Evolutionary conservation across 2,797 vertebrate genomes (phyloP).

Genomic region (Anomalospiza imberbis): DNA sequence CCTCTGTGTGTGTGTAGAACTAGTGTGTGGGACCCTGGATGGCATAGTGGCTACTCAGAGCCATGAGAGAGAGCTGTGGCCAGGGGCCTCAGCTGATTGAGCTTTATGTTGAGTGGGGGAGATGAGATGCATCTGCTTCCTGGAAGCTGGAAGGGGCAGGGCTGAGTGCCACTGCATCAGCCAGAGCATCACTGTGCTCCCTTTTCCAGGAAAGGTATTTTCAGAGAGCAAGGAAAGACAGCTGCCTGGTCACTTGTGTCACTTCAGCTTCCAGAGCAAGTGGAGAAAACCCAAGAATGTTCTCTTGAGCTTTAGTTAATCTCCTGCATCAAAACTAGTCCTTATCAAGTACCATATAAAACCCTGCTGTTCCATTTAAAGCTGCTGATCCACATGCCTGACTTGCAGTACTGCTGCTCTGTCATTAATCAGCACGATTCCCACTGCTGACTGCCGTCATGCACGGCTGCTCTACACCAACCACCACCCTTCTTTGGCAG

Average conservation of each 20-base stretch:
- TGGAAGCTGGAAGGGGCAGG: not conserved
- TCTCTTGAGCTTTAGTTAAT: not conserved
- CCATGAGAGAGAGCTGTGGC: not conserved
- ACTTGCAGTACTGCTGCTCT: not conserved
- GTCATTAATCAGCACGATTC: not conserved
- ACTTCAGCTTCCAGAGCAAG: not conserved
- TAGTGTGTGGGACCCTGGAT: not conserved
- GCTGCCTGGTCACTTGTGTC: not conserved
- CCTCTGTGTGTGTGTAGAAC: not conserved
- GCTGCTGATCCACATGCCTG: not conserved
- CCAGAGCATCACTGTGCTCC: fast-evolving
- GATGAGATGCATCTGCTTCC: not conserved
- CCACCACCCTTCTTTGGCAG: not conserved
- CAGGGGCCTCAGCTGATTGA: not conserved
- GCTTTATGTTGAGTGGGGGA: not conserved
- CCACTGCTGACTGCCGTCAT: fast-evolving
- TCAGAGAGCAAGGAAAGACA: not conserved
- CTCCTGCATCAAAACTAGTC: not conserved
- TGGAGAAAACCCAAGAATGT: not conserved
- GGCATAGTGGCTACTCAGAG: not conserved
- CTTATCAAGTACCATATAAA: not conserved
- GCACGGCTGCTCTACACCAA: not conserved
- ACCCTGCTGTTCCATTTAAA: not conserved
- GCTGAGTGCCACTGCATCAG: not conserved
- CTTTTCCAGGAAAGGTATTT: not conserved